Evolutionary conservation across 2,888 invertebrate genomes (phyloP).

Genomic region (Calameuta idolon): DNA sequence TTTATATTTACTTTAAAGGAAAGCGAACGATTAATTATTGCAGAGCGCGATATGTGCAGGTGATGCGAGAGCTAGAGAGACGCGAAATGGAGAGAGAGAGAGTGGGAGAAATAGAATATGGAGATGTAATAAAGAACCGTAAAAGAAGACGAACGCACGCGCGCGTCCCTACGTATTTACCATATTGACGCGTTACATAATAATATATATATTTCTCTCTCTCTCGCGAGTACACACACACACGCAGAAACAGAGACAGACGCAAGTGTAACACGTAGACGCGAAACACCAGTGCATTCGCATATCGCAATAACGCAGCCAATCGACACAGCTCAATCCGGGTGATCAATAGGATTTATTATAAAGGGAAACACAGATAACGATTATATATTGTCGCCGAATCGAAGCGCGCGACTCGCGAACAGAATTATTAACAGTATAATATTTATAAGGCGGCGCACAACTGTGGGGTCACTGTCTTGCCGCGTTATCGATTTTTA

Average conservation of each 20-base stretch:
- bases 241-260: not conserved
- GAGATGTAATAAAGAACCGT: not conserved
- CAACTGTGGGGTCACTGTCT: not conserved
- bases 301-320: constrained; percentile 63
- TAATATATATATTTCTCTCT: constrained; percentile 56
- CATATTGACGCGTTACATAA: constrained; percentile 43
- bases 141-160: not conserved
- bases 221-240: not conserved
- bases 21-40: constrained; percentile 48
- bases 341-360: constrained; percentile 63
- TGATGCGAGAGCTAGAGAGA: constrained; percentile 20
- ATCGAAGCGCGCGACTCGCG: constrained; percentile 48
- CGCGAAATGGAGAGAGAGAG: constrained; percentile 11
- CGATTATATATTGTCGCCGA: constrained; percentile 7
- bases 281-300: constrained; percentile 37
- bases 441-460: constrained; percentile 20
- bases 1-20: constrained; percentile 66
- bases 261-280: not conserved
- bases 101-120: not conserved
- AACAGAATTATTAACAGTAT: constrained; percentile 60
- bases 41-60: constrained; percentile 60
- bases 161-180: not conserved
- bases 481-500: not conserved
- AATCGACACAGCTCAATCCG: constrained; percentile 59
- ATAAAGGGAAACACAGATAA: constrained; percentile 38